Evolutionary conservation across 2,888 invertebrate genomes (phyloP).

Genomic region (Graphium colonna): DNA sequence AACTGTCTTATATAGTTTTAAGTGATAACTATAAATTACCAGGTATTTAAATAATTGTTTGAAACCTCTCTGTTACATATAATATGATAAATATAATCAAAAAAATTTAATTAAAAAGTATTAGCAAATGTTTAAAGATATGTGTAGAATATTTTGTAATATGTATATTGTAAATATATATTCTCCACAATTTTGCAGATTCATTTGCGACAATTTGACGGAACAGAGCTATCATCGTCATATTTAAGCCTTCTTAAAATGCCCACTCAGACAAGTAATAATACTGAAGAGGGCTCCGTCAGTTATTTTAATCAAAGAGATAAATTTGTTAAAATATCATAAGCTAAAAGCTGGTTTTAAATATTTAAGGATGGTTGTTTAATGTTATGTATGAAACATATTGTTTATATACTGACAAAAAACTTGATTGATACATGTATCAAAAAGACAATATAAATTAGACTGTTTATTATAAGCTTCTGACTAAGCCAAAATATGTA

Average conservation of each 20-base stretch:
- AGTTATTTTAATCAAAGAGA: constrained; percentile 69
- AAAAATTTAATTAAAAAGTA: no score
- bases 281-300: constrained; percentile 60
- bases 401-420: neutral
- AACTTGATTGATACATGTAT: constrained; percentile 2
- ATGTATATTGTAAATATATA: constrained; percentile 8
- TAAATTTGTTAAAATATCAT: constrained; percentile 62
- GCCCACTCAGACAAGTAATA: constrained; percentile 32
- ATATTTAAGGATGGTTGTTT: neutral
- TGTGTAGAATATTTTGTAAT: neutral
- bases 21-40: no score
- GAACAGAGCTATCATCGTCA: constrained; percentile 79
- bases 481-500: neutral
- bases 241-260: constrained; percentile 71
- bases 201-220: constrained; percentile 83
- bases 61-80: no score
- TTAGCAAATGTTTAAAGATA: neutral
- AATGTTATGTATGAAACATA: neutral
- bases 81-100: no score
- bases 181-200: constrained; percentile 15
- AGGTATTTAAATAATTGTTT: no score
- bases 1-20: no score
- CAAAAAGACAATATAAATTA: constrained; percentile 6
- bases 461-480: constrained; percentile 2
- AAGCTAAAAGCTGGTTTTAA: constrained; percentile 12